phyloP scores from a whole-genome alignment of 1,140 invertebrate genomes.

The Hypothenemus hampei region DNA sequence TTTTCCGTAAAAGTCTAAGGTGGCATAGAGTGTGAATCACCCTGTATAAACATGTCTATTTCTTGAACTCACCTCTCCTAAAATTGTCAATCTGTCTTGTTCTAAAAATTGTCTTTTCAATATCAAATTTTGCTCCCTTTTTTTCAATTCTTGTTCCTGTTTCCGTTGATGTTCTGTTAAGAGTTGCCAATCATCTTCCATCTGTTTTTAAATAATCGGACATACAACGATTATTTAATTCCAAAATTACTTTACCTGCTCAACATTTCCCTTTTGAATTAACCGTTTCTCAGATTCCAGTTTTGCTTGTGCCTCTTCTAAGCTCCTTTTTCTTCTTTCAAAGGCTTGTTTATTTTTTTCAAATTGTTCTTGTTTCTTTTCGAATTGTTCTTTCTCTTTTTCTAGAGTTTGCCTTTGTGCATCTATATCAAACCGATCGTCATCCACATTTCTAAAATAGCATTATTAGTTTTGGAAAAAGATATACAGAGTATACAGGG shows the following conservation, averaged over 20 bases:
- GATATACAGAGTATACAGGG: no score
- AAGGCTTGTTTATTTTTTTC: conserved; percentile 47
- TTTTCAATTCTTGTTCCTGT: conserved; percentile 50
- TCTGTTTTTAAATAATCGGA: conserved; percentile 31
- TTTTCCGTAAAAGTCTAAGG: no score
- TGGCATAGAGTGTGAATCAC: no score
- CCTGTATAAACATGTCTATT: neutral
- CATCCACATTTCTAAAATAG: conserved; percentile 41
- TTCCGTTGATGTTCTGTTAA: conserved; percentile 51
- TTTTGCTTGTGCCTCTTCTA: conserved; percentile 41
- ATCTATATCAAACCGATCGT: conserved; percentile 51
- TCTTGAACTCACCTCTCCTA: conserved; percentile 45
- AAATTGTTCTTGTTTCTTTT: conserved; percentile 47
- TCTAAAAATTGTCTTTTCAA: conserved; percentile 44
- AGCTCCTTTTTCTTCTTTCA: conserved; percentile 34
- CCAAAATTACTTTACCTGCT: conserved; percentile 44
- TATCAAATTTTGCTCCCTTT: conserved; percentile 49
- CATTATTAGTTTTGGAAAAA: neutral
- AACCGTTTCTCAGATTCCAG: conserved; percentile 48
- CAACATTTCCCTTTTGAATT: conserved; percentile 56
- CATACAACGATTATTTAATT: neutral
- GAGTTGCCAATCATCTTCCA: conserved; percentile 41
- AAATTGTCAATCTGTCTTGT: conserved; percentile 44
- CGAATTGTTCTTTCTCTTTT: conserved; percentile 48
- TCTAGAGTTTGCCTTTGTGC: conserved; percentile 50